A percentile compares a stretch with the other conserved stretches of the same genome.
Conservation (phyloP, 2,888 invertebrate genomes). For the Hoplodrina ambigua region DNA sequence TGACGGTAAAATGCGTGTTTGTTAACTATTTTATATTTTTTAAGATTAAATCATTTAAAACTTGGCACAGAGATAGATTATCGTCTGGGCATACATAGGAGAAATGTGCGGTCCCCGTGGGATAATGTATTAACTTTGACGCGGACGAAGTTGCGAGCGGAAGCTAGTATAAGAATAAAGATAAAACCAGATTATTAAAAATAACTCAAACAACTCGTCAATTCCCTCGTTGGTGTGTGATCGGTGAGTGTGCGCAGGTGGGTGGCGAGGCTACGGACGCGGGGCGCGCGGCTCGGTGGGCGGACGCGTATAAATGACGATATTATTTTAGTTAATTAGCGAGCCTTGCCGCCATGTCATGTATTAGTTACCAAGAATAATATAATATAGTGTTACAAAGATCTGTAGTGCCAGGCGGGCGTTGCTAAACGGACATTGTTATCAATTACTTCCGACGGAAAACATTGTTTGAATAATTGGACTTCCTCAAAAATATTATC, state of each 20-base stretch:
- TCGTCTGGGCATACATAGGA: too few relatives aligned
- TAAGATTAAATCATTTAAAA: neutral
- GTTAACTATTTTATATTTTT: neutral
- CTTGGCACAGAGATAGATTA: too few relatives aligned
- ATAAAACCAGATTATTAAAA: neutral
- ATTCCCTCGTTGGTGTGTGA: neutral
- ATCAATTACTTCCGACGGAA: conserved; percentile 16
- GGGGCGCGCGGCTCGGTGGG: conserved; percentile 4
- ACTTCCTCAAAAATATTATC: neutral
- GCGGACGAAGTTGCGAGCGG: too few relatives aligned
- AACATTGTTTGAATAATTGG: neutral
- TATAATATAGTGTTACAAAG: neutral
- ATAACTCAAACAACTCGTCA: neutral
- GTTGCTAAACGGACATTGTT: neutral
- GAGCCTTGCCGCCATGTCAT: conserved; percentile 20
- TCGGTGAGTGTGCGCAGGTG: neutral
- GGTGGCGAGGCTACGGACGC: neutral
- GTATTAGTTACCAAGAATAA: conserved; percentile 26
- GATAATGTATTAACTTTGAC: too few relatives aligned
- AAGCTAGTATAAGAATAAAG: too few relatives aligned
- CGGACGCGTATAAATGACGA: conserved; percentile 52
- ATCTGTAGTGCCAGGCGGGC: conserved; percentile 2
- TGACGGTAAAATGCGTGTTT: too few relatives aligned
- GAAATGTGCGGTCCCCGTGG: too few relatives aligned
- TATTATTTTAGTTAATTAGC: conserved; percentile 59